Base-by-base conservation (phyloP, 2,888 invertebrate species). In the Epinotia nisella region DNA sequence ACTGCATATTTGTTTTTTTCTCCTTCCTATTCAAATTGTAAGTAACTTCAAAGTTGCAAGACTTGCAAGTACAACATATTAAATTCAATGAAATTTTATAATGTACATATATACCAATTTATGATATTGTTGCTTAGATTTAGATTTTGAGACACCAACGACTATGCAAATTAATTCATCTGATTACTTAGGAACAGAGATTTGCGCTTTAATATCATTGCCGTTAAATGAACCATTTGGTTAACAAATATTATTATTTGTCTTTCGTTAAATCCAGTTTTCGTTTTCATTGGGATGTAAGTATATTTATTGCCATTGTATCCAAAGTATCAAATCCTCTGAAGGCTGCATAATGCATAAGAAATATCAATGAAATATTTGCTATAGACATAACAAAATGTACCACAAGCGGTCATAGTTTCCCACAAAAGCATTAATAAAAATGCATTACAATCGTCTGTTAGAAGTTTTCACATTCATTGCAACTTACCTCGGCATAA, bases 401-500 rank as follows among this genome's bases (percentile, higher is more conserved):
- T 53, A 19, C 19, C 15, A 58, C 2, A 5, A 45, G 45, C n/a
- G 49, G 49, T 49, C 35, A 9, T 35, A 35, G 9, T 35, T 9
- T 35, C 9, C 35, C 9, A 35, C 35, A 35, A 9, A 35, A n/a
- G 49, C 49, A 49, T 35, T 41, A 58, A 74, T 70, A 66, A 69
- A 55, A 60, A 55, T 68, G 62, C 71, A 61, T 65, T 67, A 75
- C 72, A 73, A 71, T 66, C 71, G 67, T 58, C 74, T 41, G 59
- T 69, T 64, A 69, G 53, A 74, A 72, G 71, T 75, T 78, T 76
- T 76, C 75, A 75, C 76, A 79, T 78, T 76, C 73, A 74, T 75
- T 65, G 75, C 65, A 75, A 75, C 71, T 74, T 74, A 77, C 76
- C 80, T 79, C 75, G 76, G 81, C 81, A 84, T 87, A 87, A 81